A percentile compares a stretch with the other conserved stretches of the same genome.
Evolutionary conservation across 2,113 vertebrate species (phyloP).

Genomic region (Chelonoidis abingdonii): DNA sequence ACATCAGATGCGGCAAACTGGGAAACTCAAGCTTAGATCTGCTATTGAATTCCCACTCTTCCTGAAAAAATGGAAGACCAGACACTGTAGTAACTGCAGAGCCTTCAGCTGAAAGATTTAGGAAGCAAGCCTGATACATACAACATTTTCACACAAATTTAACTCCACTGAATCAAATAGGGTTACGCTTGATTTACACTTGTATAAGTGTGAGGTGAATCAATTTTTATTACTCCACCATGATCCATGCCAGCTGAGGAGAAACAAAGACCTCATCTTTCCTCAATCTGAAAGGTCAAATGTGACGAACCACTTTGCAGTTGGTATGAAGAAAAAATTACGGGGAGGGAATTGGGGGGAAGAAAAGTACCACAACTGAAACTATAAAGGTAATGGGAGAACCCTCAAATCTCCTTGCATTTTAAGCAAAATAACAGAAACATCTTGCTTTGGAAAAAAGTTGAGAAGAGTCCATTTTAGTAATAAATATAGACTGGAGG

Average conservation of each 20-base stretch:
- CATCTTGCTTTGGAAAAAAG: background rate
- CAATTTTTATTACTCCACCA: background rate
- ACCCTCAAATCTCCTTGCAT: background rate
- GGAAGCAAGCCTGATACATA: background rate
- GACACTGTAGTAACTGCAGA: background rate
- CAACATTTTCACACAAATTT: background rate
- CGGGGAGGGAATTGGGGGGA: background rate
- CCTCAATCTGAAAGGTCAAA: background rate
- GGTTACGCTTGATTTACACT: background rate
- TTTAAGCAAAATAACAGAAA: background rate
- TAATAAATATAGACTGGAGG: too few species aligned
- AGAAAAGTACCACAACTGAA: background rate
- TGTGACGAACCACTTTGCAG: background rate
- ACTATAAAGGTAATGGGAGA: background rate
- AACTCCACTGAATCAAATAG: background rate
- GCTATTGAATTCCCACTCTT: constrained; percentile 15
- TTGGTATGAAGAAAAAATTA: background rate
- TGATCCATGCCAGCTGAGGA: background rate
- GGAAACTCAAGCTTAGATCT: background rate
- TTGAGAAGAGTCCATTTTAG: background rate
- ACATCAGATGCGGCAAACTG: accelerated
- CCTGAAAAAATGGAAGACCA: background rate
- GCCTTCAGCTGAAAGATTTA: background rate
- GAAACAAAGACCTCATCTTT: background rate
- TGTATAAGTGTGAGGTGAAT: background rate